Conservation (phyloP, 2,797 vertebrate species). For the Xyrichtys novacula region DNA sequence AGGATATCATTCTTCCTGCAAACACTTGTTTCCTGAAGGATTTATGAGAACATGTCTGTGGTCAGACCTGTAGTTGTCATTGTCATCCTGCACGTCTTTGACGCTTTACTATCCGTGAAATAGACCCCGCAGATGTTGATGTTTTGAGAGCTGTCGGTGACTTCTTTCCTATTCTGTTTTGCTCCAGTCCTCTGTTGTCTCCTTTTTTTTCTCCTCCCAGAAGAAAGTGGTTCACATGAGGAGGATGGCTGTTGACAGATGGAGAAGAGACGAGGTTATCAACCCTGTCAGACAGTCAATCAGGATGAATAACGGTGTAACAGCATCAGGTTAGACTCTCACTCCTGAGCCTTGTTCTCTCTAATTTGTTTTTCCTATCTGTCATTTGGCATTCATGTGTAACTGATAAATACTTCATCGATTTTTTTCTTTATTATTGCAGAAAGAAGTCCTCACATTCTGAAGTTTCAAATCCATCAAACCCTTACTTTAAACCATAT, state of each 20-base stretch:
- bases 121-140: constrained; percentile 57
- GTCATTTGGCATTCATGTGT: constrained; percentile 24
- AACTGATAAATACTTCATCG: constrained; percentile 31
- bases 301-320: constrained; percentile 54
- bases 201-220: constrained; percentile 17
- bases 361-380: constrained; percentile 49
- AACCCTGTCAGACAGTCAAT: constrained; percentile 60
- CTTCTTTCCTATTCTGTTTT: constrained; percentile 5
- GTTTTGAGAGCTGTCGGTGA: constrained; percentile 27
- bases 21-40: constrained; percentile 50
- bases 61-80: constrained; percentile 53
- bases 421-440: constrained; percentile 22
- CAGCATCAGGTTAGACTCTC: constrained; percentile 37
- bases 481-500: background rate
- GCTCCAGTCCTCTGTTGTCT: background rate
- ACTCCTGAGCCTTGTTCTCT: constrained; percentile 38
- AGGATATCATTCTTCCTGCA: constrained; percentile 48
- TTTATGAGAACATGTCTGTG: constrained; percentile 57
- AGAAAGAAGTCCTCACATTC: background rate
- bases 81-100: constrained; percentile 57
- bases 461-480: constrained; percentile 4
- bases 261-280: constrained; percentile 56
- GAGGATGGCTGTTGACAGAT: constrained; percentile 49
- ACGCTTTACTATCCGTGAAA: constrained; percentile 75
- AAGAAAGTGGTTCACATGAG: constrained; percentile 31